Evolutionary conservation across 2,888 invertebrate species (phyloP), one percentile per base, ranked within the genome.

Genomic region (Megamerina dolium): DNA sequence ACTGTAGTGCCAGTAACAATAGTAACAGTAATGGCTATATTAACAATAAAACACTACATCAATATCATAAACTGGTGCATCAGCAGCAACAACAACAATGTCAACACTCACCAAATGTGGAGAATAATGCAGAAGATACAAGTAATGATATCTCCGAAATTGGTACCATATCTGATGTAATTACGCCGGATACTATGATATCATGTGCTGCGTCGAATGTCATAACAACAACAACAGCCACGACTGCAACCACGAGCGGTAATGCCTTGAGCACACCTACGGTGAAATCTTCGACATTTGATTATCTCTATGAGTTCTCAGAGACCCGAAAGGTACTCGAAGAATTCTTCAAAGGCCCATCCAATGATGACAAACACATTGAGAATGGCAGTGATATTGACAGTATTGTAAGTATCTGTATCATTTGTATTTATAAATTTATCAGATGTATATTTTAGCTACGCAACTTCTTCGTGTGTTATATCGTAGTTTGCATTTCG

Each of bases 241-340:
- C 18, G 6, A 36, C 37, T 20, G 9, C 37, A 9, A 31, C 34
- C 14, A 26, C 43, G 4, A 37, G 44, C 16, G 29, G 49, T n/a
- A 50, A 46, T 32, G 56, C 58, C 12, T 44, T 64, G 43, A 58
- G 58, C 37, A 53, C 64, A 41, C 63, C 63, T 37, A 63, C 68
- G 27, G n/a, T n/a, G n/a, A 69, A 70, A 57, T 69, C 77, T 46
- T 76, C 85, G 40, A 86, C 88, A 75, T 89, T 88, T 67, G 89
- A 91, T 74, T 90, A 90, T 73, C 72, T 90, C 50, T 91, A 91
- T 70, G 92, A 92, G 72, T 91, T 91, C 73, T 91, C 91, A 1
- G 91, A 92, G 73, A 92, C 92, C 18, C 77, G 90, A 53, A 91
- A 91, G 74, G 91, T 92, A 35, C 74, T 92, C 32, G 91, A 92